Percentiles rank a stretch among this genome's conserved stretches.
Evolutionary conservation across 2,797 vertebrate species (phyloP).

Genomic region (Choloepus didactylus): DNA sequence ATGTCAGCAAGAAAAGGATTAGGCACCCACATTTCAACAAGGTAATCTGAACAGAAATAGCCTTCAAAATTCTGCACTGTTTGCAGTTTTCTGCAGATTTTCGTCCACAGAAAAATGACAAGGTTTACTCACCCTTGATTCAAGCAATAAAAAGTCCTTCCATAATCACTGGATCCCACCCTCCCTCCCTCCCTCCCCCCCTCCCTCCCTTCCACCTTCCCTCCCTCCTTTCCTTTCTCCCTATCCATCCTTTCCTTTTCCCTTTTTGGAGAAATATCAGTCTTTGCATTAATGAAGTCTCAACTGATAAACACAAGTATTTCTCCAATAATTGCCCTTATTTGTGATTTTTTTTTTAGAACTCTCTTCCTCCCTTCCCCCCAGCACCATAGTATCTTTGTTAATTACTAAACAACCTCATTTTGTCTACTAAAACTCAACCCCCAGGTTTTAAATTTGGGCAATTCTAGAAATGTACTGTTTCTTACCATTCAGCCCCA

Average conservation of each 20-base stretch:
- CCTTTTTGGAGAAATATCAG: background rate
- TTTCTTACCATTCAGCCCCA: background rate
- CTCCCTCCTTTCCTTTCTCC: accelerated
- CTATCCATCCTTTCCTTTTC: no score
- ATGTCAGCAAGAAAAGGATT: background rate
- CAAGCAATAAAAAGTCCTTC: background rate
- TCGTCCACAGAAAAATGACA: background rate
- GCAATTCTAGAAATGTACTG: background rate
- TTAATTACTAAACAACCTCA: background rate
- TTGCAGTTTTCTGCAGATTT: background rate
- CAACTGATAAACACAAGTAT: background rate
- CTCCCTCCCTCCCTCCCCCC: accelerated
- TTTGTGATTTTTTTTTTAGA: background rate
- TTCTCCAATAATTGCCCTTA: background rate
- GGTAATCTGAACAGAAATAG: background rate
- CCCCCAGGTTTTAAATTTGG: background rate
- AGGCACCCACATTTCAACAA: background rate
- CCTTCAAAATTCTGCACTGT: background rate
- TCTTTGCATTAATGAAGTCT: background rate
- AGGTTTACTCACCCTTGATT: background rate
- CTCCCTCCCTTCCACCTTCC: accelerated
- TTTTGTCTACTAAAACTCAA: background rate
- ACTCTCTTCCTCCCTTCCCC: background rate
- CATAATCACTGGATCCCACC: background rate
- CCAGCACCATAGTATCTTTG: no score